Evolutionary conservation across 2,113 vertebrate genomes (phyloP).

Genomic region (Boulengeromyrus knoepffleri): DNA sequence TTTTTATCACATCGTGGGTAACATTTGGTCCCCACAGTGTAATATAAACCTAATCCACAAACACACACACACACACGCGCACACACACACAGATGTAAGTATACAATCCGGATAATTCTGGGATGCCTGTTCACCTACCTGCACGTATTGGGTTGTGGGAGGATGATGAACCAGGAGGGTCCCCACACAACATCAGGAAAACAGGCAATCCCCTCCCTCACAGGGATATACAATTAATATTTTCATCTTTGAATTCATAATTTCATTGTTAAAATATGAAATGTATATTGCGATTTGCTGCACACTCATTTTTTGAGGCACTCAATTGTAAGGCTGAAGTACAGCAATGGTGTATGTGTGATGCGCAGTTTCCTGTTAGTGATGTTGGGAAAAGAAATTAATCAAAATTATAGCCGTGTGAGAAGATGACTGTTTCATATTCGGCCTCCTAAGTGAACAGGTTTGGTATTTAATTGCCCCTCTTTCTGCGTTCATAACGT

Average conservation of each 20-base stretch:
- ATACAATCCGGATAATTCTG: not conserved
- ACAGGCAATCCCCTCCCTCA: not conserved
- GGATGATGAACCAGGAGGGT: not conserved
- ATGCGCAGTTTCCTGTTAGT: not conserved
- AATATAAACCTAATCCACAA: too few relatives aligned
- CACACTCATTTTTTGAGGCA: not conserved
- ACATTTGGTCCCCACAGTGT: too few relatives aligned
- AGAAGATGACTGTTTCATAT: not conserved
- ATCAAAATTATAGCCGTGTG: not conserved
- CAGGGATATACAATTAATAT: not conserved
- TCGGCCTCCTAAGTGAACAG: not conserved
- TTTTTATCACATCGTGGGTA: too few relatives aligned
- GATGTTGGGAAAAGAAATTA: not conserved
- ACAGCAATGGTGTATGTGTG: not conserved
- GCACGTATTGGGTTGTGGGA: not conserved
- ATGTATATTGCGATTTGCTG: not conserved
- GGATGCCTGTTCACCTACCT: not conserved
- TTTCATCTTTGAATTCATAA: not conserved
- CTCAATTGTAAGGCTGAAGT: not conserved
- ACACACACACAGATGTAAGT: not conserved
- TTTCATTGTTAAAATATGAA: not conserved
- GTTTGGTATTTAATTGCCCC: conserved; percentile 16
- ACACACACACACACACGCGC: not conserved
- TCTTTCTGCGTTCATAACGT: conserved; percentile 20
- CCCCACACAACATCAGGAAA: not conserved